Percentiles rank a stretch among this genome's conserved stretches.
These are phyloP conservation scores for Gopherus evgoodei DNA, from an alignment of 2,113 vertebrate genomes.

Conservation along the genomic window DNA sequence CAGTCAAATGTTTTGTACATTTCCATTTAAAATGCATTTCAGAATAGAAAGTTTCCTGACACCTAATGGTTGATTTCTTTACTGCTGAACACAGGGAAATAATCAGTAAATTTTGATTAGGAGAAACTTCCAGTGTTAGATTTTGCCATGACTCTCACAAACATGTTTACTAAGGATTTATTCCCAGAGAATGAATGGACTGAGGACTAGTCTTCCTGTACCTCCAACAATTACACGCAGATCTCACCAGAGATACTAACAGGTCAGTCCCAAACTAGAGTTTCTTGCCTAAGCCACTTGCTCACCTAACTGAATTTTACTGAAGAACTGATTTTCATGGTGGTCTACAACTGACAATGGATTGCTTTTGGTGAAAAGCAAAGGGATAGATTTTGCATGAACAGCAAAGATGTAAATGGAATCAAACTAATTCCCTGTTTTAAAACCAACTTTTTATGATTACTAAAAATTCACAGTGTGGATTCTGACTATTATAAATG, in stretches of 20 bases:
- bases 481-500: neutral
- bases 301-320: neutral
- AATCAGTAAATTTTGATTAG: neutral
- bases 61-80: rapidly evolving
- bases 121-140: neutral
- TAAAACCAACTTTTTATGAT: neutral
- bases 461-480: neutral
- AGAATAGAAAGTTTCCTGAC: neutral
- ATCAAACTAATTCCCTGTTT: neutral
- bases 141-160: neutral
- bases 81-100: neutral
- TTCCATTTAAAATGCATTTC: neutral
- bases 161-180: neutral
- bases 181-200: neutral
- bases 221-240: neutral
- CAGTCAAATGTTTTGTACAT: neutral
- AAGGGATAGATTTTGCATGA: neutral
- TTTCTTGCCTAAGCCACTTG: neutral
- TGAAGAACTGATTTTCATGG: neutral
- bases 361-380: neutral
- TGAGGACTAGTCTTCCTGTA: neutral
- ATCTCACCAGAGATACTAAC: neutral
- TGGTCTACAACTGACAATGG: neutral
- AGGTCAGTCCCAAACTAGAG: neutral
- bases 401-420: neutral